Percentiles rank a stretch among this genome's conserved stretches.
These are phyloP conservation scores for Rallus limicola DNA, from an alignment of 2,113 vertebrate genomes.

Conservation along the genomic window DNA sequence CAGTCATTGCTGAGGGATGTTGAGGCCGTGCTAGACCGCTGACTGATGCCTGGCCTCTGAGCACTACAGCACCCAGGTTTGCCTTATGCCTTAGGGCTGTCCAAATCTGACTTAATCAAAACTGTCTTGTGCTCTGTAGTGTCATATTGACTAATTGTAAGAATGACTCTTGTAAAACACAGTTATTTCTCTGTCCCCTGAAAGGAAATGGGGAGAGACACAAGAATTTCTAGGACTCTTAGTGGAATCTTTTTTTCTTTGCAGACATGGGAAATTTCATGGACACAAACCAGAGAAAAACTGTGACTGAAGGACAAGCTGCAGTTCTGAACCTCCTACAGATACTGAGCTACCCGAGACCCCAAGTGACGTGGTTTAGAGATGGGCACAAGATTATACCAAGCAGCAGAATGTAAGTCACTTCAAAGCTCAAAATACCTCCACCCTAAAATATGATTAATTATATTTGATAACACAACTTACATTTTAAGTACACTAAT, in stretches of 20 bases:
- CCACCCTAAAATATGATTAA: neutral
- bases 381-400: constrained; percentile 95
- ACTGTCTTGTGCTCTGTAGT: neutral
- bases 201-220: neutral
- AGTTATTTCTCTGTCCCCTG: neutral
- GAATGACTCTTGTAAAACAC: neutral
- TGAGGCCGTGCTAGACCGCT: neutral
- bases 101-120: neutral
- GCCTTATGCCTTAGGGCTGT: neutral
- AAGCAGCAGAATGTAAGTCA: constrained; percentile 90
- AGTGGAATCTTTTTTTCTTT: constrained; percentile 25
- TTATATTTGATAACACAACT: neutral
- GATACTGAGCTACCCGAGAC: constrained; percentile 83
- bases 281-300: constrained; percentile 79
- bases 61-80: neutral
- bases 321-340: constrained; percentile 80
- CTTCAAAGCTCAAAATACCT: neutral
- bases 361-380: constrained; percentile 93
- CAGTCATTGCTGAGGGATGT: neutral
- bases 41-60: neutral
- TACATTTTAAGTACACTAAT: neutral
- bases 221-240: neutral
- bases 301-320: constrained; percentile 82
- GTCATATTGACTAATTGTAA: neutral
- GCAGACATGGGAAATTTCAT: constrained; percentile 87